Evolutionary conservation across 23 tunicate species (phyloP).

Genomic region (Trididemnum clinides): DNA sequence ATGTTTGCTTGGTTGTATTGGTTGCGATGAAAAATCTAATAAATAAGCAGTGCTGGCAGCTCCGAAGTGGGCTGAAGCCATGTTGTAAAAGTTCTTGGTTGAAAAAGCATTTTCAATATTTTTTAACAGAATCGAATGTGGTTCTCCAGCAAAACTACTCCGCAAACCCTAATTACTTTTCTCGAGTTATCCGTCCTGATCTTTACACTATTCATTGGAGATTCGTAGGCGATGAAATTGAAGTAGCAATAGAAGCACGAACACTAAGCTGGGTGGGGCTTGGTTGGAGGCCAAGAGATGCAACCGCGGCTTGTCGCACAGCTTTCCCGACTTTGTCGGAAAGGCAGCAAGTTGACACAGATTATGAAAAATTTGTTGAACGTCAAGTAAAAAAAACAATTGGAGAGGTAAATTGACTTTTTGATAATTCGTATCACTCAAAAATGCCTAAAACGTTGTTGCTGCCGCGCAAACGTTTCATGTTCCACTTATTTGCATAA

Average conservation of each 20-base stretch:
- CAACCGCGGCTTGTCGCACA: not conserved
- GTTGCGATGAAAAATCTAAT: not conserved
- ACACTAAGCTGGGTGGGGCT: slow-evolving; percentile 84
- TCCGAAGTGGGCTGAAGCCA: too few species aligned
- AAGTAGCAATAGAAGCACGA: slow-evolving; percentile 60
- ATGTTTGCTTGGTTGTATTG: not conserved
- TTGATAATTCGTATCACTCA: too few species aligned
- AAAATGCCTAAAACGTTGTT: too few species aligned
- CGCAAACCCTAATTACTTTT: slow-evolving; percentile 31
- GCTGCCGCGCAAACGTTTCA: too few species aligned
- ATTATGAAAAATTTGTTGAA: not conserved
- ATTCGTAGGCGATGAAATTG: slow-evolving; percentile 57
- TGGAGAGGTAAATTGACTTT: not conserved
- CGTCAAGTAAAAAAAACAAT: not conserved
- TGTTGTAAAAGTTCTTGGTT: too few species aligned
- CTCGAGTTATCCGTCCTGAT: slow-evolving; percentile 38
- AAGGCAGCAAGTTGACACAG: not conserved
- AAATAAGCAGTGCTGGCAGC: not conserved
- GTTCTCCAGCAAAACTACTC: slow-evolving; percentile 36
- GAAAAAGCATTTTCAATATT: too few species aligned
- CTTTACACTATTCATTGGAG: slow-evolving; percentile 44
- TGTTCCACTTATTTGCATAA: too few species aligned
- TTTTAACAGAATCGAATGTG: slow-evolving; percentile 53
- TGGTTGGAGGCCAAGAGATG: slow-evolving; percentile 72
- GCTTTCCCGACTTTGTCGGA: not conserved